Percentiles rank a stretch among this genome's conserved stretches.
Evolutionary conservation across 2,888 invertebrate genomes (phyloP).

Genomic region (Folsomia manolachei): DNA sequence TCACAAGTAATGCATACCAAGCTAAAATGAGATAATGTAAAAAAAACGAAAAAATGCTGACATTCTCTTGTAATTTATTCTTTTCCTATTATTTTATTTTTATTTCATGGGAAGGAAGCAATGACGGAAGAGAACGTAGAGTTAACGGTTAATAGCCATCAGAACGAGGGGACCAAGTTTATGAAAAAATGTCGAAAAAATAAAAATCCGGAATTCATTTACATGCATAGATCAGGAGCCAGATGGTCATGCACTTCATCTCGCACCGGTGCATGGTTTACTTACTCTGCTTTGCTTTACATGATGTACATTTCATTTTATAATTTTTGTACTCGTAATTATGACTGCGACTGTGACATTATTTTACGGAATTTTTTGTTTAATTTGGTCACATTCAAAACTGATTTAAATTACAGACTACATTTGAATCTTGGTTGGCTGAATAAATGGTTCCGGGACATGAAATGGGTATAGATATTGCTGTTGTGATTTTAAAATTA

Average conservation of each 20-base stretch:
- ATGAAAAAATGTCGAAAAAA: slow-evolving; percentile 40
- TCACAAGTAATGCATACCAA: slow-evolving; percentile 6
- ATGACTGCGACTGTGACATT: neutral
- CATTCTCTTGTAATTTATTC: slow-evolving; percentile 9
- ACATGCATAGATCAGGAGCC: slow-evolving; percentile 27
- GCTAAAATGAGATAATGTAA: neutral
- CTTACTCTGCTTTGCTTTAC: neutral
- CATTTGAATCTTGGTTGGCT: neutral
- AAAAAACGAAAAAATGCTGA: neutral
- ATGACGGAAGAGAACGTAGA: too few relatives aligned
- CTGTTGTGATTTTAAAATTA: neutral
- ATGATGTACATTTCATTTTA: neutral
- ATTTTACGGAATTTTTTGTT: neutral
- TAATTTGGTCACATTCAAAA: neutral
- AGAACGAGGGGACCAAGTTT: slow-evolving; percentile 22
- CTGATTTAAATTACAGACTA: neutral
- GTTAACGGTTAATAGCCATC: neutral
- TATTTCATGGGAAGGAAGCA: too few relatives aligned
- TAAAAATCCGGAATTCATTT: slow-evolving; percentile 41
- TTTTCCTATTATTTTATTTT: neutral
- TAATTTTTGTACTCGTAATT: neutral
- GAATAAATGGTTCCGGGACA: neutral
- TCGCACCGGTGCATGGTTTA: neutral
- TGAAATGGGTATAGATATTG: too few relatives aligned
- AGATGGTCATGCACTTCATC: slow-evolving; percentile 22